Base-by-base conservation (phyloP, 2,888 invertebrate species). In the Ephialtes manifestator region DNA sequence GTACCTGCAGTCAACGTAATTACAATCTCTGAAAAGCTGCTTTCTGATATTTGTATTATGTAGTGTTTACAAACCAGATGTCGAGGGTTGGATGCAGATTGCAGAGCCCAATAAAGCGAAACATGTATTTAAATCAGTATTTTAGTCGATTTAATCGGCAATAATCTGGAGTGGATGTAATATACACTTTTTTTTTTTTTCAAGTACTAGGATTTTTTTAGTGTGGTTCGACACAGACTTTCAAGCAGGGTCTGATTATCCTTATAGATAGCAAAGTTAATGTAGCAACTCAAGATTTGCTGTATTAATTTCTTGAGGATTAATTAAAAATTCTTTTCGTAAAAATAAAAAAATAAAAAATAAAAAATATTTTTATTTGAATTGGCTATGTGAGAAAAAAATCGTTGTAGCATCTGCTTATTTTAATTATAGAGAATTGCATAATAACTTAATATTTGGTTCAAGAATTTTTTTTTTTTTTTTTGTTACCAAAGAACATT, bases 121-220 rank as follows among this genome's bases (percentile, higher is more conserved):
- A 46, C 75, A 20, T 48, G 51, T 75, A 48, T 75, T 75, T 63
- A 63, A 63, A 75, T 75, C 75, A 8, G 46, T 48, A 31, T 31
- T 48, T 18, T 28, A 35, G 35, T 51, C 63, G 58, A 39, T 63
- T 35, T 46, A 31, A 75, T 75, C 48, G 60, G 31, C 4, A 63
- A 75, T 65, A 75, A 75, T 75, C 51, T 35, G 2, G 35, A 48
- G 51, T 48, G 4, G 11, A 20, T 58, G 24, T 58, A 55, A 72
- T 58, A 31, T 39, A 8, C 2, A 48, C 1, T 31, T 63, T 63
- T 75, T 48, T n/a, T 63, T 67, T 35, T 63, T 75, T 4, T 8
- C 11, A 1, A 13, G 28, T 2, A 31, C 60, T 1, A n/a, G 10
- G 15, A 35, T 70, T 70, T 70, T 35, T n/a, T n/a, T 15, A 10